A percentile compares a stretch with the other conserved stretches of the same genome.
These are phyloP conservation scores for Eupithecia subfuscata DNA, from an alignment of 2,888 invertebrate species.

Conservation along the genomic window DNA sequence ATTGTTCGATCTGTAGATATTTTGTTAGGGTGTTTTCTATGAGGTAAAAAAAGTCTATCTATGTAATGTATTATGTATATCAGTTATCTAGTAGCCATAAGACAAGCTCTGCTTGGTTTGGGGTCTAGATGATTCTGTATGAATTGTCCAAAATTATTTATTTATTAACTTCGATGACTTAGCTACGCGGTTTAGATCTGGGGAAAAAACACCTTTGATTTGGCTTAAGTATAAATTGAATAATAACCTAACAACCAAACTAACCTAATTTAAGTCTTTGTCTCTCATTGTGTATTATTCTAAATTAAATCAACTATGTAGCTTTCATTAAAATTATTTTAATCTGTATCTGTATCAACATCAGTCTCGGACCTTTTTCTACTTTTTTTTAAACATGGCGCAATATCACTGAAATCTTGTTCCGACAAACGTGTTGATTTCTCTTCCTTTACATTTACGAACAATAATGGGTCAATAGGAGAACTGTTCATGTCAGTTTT, in stretches of 20 bases:
- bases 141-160: not conserved
- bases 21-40: not conserved
- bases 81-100: not conserved
- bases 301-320: not conserved
- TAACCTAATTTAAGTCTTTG: not conserved
- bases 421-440: not conserved
- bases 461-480: not conserved
- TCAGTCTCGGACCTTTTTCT: not conserved
- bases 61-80: not conserved
- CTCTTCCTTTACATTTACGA: not conserved
- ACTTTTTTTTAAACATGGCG: not conserved
- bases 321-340: not conserved
- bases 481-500: not conserved
- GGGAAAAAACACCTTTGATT: not conserved
- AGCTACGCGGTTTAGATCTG: not conserved
- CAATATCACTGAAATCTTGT: not conserved
- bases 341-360: not conserved
- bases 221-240: not conserved
- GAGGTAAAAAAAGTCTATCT: not conserved
- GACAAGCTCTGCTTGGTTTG: not conserved
- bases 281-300: slow-evolving; percentile 1
- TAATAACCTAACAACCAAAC: not conserved
- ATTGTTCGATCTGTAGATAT: not conserved
- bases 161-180: not conserved
- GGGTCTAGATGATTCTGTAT: not conserved